Percentiles rank a stretch among this genome's conserved stretches.
These are phyloP conservation scores for Amphilophus citrinellus DNA, from an alignment of 2,113 vertebrate genomes.

Conservation along the genomic window DNA sequence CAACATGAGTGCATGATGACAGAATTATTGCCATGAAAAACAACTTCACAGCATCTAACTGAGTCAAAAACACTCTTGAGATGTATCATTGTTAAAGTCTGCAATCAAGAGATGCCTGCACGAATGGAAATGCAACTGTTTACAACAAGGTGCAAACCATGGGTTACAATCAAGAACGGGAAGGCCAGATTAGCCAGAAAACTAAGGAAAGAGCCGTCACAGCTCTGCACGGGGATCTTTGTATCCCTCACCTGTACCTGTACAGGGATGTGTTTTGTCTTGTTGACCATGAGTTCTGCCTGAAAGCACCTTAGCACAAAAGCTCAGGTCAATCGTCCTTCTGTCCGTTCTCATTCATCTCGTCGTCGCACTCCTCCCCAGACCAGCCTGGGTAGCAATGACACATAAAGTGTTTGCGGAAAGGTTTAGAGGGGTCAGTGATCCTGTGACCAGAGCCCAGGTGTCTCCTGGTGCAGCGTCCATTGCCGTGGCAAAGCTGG, in stretches of 20 bases:
- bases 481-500: conserved; percentile 77
- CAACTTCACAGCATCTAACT: neutral
- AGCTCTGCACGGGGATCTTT: neutral
- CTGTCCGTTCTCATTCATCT: neutral
- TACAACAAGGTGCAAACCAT: neutral
- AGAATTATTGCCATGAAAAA: neutral
- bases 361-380: conserved; percentile 75
- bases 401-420: conserved; percentile 78
- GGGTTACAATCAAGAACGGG: neutral
- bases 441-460: conserved; percentile 67
- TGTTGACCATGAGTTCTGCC: too few species aligned
- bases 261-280: too few species aligned
- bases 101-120: neutral
- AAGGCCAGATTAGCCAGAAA: neutral
- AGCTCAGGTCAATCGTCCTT: neutral
- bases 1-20: neutral
- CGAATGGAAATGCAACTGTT: neutral
- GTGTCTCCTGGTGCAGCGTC: conserved; percentile 82
- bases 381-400: conserved; percentile 86
- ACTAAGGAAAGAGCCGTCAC: neutral
- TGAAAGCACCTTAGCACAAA: neutral
- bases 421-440: conserved; percentile 9
- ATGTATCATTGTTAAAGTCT: neutral
- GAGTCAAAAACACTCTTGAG: neutral
- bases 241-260: neutral